Percentiles rank a stretch among this genome's conserved stretches.
phyloP scores from a whole-genome alignment of 2,113 vertebrate species.

The Pterocles orientalis region DNA sequence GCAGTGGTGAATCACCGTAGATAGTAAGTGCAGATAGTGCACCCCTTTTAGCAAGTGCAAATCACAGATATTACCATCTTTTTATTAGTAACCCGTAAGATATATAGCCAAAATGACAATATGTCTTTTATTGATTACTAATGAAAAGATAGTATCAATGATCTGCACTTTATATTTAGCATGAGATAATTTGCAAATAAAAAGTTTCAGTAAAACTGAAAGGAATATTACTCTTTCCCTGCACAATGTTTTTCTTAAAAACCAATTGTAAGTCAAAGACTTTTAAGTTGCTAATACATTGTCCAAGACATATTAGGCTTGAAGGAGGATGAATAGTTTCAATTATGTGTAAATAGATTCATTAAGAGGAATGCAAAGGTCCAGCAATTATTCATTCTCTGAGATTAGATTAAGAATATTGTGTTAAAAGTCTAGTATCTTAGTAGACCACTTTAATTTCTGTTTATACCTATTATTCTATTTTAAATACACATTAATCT shows the following conservation, averaged over 20 bases:
- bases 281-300: neutral
- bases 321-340: constrained; percentile 52
- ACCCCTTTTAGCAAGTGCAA: neutral
- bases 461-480: constrained; percentile 41
- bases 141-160: neutral
- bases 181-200: neutral
- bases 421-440: constrained; percentile 34
- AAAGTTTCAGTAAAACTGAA: neutral
- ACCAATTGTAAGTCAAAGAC: neutral
- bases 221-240: neutral
- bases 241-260: neutral
- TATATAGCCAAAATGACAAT: neutral
- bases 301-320: constrained; percentile 28
- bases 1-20: neutral
- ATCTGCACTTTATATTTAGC: neutral
- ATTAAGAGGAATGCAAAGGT: constrained; percentile 53
- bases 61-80: neutral
- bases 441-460: constrained; percentile 47
- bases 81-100: neutral
- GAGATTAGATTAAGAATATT: constrained; percentile 52
- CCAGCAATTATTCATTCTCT: constrained; percentile 36
- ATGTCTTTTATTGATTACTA: neutral
- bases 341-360: constrained; percentile 56
- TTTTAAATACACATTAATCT: constrained; percentile 35
- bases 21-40: neutral